These are phyloP conservation scores for Podabrus alpinus DNA, from an alignment of 2,888 invertebrate genomes.

Conservation along the genomic window DNA sequence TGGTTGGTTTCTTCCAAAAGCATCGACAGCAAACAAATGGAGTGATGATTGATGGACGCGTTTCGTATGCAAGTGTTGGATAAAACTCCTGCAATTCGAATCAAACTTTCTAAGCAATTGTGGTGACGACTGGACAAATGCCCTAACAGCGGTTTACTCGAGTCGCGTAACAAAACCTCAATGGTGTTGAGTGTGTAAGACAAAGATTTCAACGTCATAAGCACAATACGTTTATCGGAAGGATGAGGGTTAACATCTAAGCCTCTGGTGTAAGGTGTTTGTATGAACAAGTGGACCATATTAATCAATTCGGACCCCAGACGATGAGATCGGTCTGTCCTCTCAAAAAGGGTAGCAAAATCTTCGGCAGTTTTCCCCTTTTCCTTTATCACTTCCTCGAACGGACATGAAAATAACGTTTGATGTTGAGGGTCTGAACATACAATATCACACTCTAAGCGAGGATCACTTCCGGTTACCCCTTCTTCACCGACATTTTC, in stretches of 20 bases:
- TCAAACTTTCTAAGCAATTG: conserved; percentile 75
- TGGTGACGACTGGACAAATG: conserved; percentile 77
- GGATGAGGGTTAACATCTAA: conserved; percentile 58
- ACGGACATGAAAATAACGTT: conserved; percentile 49
- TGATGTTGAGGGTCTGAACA: conserved; percentile 48
- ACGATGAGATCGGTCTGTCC: conserved; percentile 48
- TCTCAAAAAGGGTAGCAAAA: conserved; percentile 53
- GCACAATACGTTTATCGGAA: conserved; percentile 58
- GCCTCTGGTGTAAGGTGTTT: conserved; percentile 62
- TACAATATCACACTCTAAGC: conserved; percentile 47
- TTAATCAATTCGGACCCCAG: conserved; percentile 61
- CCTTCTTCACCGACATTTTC: conserved; percentile 43
- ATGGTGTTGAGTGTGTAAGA: conserved; percentile 80
- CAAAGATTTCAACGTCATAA: conserved; percentile 73
- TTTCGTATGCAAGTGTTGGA: conserved; percentile 50
- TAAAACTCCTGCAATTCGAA: conserved; percentile 62
- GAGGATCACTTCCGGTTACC: conserved; percentile 39
- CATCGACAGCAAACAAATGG: conserved; percentile 58
- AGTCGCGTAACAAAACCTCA: conserved; percentile 72
- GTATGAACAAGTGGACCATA: conserved; percentile 67
- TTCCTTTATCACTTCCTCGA: conserved; percentile 49
- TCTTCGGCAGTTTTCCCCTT: conserved; percentile 46
- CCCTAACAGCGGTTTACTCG: conserved; percentile 72
- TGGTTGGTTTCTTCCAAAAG: conserved; percentile 62
- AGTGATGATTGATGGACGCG: conserved; percentile 57